Base-by-base conservation (phyloP, 2,113 vertebrate genomes). In the Pardalotus punctatus region DNA sequence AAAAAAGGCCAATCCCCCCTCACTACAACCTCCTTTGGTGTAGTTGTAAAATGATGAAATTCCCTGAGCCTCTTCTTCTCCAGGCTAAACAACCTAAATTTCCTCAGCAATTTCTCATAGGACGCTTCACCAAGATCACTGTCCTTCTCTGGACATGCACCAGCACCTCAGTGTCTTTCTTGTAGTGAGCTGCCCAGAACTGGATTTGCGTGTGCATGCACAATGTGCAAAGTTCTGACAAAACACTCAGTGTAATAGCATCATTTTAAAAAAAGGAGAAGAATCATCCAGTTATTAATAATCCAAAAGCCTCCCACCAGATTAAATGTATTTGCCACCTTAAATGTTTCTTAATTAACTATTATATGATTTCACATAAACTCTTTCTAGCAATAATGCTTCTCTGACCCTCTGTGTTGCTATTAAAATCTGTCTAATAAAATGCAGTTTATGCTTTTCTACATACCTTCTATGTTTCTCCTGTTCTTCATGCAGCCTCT, bases 1-100 rank as follows among this genome's bases (percentile, higher is more conserved):
- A 72, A 31, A 47, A 60, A 45, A 66, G 5, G 9, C 18, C 25
- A n/a, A 35, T 0, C 3, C 3, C 6, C 33, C 4, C 5, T 72
- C 11, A 51, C 36, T 40, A 22, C 17, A 58, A 31, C 12, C 3
- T 60, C 14, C 29, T 47, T 42, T 66, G 22, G 54, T 12, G 22
- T 4, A 60, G 14, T 2, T n/a, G 6, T 27, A 47, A 12, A 72
- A 7, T 31, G 18, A 66, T 42, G 36, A 54, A 58, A 19, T 33
- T 5, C 20, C 13, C 15, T 0, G 0, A 48, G 18, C 8, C 0
- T 0, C 22, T 12, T 60, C 42, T 60, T 84, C 29, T 79, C 14
- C 36, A 19, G 20, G 5, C 28, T 51, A 29, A 71, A 71, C 23
- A 27, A 7, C 8, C 11, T 3, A 22, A 20, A 4, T 48, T 73